Evolutionary conservation across 2,888 invertebrate genomes (phyloP).

Genomic region (Apamea crenata): DNA sequence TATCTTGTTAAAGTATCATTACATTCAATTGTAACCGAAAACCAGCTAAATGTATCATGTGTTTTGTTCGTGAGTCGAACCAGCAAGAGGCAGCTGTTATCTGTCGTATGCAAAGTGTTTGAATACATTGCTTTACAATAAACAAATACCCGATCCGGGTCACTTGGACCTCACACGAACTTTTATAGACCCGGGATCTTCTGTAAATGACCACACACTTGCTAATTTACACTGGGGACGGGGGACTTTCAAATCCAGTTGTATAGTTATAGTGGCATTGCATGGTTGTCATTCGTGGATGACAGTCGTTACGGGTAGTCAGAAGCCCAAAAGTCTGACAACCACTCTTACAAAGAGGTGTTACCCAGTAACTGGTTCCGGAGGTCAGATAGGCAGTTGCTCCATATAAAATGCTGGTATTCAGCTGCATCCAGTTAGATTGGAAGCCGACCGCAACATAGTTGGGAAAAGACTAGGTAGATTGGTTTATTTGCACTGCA

Average conservation of each 20-base stretch:
- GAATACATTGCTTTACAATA: constrained; percentile 62
- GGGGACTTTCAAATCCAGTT: background rate
- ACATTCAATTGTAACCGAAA: constrained; percentile 37
- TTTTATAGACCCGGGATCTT: background rate
- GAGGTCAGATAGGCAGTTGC: background rate
- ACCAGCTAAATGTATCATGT: constrained; percentile 26
- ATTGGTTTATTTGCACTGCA: too few relatives aligned
- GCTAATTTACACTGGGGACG: background rate
- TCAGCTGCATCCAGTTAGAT: too few relatives aligned
- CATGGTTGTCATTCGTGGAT: background rate
- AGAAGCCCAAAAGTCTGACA: background rate
- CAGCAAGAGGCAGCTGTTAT: constrained; percentile 47
- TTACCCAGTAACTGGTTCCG: background rate
- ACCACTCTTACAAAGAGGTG: background rate
- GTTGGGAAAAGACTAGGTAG: background rate
- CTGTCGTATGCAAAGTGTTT: constrained; percentile 63
- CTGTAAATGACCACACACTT: constrained; percentile 13
- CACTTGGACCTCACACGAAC: constrained; percentile 63
- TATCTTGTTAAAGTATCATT: constrained; percentile 17
- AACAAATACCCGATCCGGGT: constrained; percentile 57
- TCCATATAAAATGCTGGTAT: too few relatives aligned
- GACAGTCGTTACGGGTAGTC: background rate
- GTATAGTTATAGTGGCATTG: background rate
- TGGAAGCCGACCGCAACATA: too few relatives aligned
- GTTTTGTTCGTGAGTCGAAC: constrained; percentile 24